Conservation (phyloP, 2,797 vertebrate genomes). For the Intellagama lesueurii region DNA sequence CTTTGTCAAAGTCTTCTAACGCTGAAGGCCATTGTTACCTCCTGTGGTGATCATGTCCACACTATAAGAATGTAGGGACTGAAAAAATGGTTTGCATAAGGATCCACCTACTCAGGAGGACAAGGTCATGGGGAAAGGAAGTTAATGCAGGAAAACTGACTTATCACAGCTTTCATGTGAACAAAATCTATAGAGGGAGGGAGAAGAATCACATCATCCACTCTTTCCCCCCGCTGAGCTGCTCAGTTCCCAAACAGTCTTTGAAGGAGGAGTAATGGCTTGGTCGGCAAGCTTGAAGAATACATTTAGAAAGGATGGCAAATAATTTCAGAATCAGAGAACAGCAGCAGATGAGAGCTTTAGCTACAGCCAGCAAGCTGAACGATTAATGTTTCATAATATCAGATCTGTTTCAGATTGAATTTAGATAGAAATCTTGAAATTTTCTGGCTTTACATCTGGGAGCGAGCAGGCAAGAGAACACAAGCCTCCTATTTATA, state of each 20-base stretch:
- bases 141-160: background rate
- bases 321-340: constrained; percentile 31
- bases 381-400: background rate
- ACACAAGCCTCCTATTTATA: constrained; percentile 32
- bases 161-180: background rate
- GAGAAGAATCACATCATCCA: background rate
- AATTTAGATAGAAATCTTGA: constrained; percentile 15
- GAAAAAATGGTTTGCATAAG: background rate
- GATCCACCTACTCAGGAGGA: background rate
- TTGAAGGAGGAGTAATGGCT: background rate
- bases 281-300: constrained; percentile 12
- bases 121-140: background rate
- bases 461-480: constrained; percentile 1
- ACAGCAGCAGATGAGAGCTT: background rate
- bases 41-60: background rate
- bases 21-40: background rate
- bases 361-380: background rate
- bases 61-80: background rate
- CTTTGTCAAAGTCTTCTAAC: background rate
- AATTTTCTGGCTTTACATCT: constrained; percentile 7
- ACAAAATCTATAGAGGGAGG: background rate
- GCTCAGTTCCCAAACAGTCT: background rate
- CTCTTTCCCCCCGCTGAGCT: background rate
- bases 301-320: constrained; percentile 3
- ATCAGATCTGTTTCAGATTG: background rate